Conservation (phyloP, 1,140 invertebrate genomes). For the Aporrectodea caliginosa region DNA sequence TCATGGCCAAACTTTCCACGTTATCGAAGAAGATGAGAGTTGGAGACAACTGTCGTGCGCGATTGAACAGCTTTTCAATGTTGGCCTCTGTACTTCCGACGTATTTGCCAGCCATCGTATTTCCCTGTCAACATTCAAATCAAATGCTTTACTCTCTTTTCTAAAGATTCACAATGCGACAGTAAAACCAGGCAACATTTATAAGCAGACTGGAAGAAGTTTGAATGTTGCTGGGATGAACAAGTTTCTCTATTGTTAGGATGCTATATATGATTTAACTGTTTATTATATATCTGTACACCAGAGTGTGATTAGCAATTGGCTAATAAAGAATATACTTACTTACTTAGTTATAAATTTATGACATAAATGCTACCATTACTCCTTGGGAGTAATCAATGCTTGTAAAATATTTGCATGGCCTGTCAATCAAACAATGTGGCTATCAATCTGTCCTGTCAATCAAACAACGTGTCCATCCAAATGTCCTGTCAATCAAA, state of each 20-base stretch:
- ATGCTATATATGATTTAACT: background rate
- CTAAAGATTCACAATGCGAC: background rate
- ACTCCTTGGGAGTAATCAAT: too few relatives aligned
- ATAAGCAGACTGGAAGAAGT: background rate
- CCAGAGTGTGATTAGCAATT: too few relatives aligned
- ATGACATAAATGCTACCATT: too few relatives aligned
- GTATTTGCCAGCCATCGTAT: background rate
- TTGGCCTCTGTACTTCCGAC: conserved; percentile 12
- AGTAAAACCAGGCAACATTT: background rate
- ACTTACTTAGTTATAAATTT: background rate
- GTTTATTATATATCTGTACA: too few relatives aligned
- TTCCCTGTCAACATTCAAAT: background rate
- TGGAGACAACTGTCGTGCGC: conserved; percentile 62
- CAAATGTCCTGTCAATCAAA: too few relatives aligned
- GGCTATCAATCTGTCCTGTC: too few relatives aligned
- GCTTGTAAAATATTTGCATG: background rate
- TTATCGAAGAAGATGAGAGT: conserved; percentile 97
- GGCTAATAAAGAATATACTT: too few relatives aligned
- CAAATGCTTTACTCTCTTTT: background rate
- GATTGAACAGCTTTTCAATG: background rate
- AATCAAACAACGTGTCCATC: too few relatives aligned
- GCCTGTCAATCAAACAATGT: background rate
- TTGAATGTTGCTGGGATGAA: background rate
- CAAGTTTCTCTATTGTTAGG: background rate
- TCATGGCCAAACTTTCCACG: conserved; percentile 83